phyloP scores from a whole-genome alignment of 2,888 invertebrate genomes.

The Agrotis exclamationis region DNA sequence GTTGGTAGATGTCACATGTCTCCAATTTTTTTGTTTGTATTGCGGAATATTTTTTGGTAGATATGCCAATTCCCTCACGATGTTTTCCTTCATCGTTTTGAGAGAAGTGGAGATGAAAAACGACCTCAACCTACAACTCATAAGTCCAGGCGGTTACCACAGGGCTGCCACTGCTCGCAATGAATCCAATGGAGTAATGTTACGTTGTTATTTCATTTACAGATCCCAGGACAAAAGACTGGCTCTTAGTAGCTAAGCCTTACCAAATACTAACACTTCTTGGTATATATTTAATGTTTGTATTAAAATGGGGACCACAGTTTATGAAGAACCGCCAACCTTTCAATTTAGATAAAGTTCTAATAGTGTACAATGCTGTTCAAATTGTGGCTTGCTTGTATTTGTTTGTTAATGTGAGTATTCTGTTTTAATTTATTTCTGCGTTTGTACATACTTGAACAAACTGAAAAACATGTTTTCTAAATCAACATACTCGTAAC shows the following conservation, averaged over 20 bases:
- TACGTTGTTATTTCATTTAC: slow-evolving; percentile 65
- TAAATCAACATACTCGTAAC: too few species aligned
- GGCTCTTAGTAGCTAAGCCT: slow-evolving; percentile 93
- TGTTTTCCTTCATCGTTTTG: too few species aligned
- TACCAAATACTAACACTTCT: slow-evolving; percentile 91
- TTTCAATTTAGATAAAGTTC: slow-evolving; percentile 92
- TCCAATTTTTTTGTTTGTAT: too few species aligned
- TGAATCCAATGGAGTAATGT: too few species aligned
- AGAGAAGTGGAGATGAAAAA: too few species aligned
- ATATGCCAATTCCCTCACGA: too few species aligned
- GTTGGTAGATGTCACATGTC: too few species aligned
- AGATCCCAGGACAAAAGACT: slow-evolving; percentile 93
- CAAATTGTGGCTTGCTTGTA: slow-evolving; percentile 92
- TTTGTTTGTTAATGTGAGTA: slow-evolving; percentile 89
- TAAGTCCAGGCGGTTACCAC: too few species aligned
- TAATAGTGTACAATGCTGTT: slow-evolving; percentile 93
- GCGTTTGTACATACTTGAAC: not conserved
- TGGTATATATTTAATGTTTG: slow-evolving; percentile 93
- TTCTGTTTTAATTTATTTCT: not conserved
- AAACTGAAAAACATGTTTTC: not conserved
- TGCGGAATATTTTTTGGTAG: too few species aligned
- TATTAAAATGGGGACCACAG: slow-evolving; percentile 93
- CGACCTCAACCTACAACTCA: too few species aligned
- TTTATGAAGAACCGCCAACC: slow-evolving; percentile 93
- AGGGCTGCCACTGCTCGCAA: too few species aligned